Evolutionary conservation across 2,113 vertebrate species (phyloP), one percentile per base, ranked within the genome.

Genomic region (Carassius carassius): DNA sequence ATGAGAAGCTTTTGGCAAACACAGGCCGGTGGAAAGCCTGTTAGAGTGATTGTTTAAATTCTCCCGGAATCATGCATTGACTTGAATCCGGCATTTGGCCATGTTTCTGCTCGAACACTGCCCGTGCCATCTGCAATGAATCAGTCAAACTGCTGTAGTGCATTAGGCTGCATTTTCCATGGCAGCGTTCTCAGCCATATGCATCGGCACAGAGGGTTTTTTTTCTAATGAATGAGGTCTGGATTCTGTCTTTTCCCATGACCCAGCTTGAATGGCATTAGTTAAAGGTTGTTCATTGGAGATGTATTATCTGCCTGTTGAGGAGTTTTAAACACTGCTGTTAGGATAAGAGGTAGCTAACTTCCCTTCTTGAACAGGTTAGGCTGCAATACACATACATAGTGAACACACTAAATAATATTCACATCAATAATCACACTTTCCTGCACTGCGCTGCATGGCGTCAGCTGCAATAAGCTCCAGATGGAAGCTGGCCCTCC

Each of bases 391-490:
- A 69, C 58, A 58, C 83, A 78, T 25, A 8, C 49, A 25, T 75
- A 85, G 85, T 47, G 44, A 41, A 75, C 58, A n/a, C 37, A 17
- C 89, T 47, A 35, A 44, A 37, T 63, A 6, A 87, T 73, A 86
- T 67, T 37, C 84, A 21, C 37, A 80, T 85, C 32, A 76, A 60
- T 89, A 89, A 74, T 85, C 62, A 58, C 67, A 86, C 86, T 85
- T 81, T 70, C 47, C 58, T 91, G 86, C 91, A 88, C 91, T 90
- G 87, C 91, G 89, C 87, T 90, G 92, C 51, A 54, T 92, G 92
- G 94, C 93, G 92, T 94, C 94, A 94, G 92, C 94, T 93, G 91
- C 93, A 95, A 94, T 93, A 91, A 93, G 92, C 92, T 94, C 94
- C 94, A 95, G 94, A 95, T 94, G 94, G 92, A 90, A 89, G 91